phyloP scores from a whole-genome alignment of 2,888 invertebrate genomes.

The Spisula subtruncata region DNA sequence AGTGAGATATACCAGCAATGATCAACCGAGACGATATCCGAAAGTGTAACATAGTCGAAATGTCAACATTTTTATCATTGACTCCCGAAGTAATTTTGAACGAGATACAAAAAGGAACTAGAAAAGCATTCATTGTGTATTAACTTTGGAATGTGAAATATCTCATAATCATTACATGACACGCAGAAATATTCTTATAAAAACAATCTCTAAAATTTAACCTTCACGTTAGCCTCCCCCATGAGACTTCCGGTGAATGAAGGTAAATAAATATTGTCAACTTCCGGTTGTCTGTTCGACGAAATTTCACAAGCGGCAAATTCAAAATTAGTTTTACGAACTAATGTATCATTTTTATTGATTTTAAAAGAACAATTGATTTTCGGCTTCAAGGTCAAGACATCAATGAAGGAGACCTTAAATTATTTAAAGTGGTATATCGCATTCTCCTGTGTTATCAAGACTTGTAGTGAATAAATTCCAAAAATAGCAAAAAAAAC shows the following conservation, averaged over 20 bases:
- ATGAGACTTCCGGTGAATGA: conserved; percentile 22
- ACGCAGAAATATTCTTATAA: neutral
- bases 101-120: neutral
- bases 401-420: neutral
- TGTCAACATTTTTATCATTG: neutral
- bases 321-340: neutral
- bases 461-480: conserved; percentile 1
- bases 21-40: neutral
- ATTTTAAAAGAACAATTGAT: neutral
- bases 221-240: conserved; percentile 10
- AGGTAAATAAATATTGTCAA: neutral
- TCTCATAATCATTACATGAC: neutral
- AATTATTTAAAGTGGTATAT: neutral
- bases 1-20: too few species aligned
- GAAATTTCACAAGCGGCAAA: conserved; percentile 14
- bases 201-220: neutral
- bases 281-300: conserved; percentile 25
- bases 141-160: neutral
- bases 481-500: too few species aligned
- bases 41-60: neutral
- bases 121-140: neutral
- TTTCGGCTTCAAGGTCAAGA: neutral
- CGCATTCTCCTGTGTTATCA: neutral
- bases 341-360: neutral
- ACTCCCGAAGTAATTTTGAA: neutral